phyloP scores from a whole-genome alignment of 1,140 invertebrate genomes.

The Arion vulgaris region DNA sequence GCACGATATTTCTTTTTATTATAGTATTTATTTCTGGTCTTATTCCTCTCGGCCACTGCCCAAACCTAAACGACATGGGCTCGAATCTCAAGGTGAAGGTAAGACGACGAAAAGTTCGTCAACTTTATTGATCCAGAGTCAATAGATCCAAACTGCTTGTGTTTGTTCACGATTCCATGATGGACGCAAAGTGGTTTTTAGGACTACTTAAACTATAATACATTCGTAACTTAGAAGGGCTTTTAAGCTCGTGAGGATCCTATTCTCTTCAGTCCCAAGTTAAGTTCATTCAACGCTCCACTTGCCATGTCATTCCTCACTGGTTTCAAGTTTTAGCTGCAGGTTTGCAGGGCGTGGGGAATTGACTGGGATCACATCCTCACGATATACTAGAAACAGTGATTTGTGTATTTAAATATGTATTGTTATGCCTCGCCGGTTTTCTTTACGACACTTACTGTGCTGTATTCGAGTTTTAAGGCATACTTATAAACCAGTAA shows the following conservation, averaged over 20 bases:
- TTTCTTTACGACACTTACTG: no score
- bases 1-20: neutral
- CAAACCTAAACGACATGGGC: neutral
- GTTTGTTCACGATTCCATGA: constrained; percentile 6
- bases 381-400: no score
- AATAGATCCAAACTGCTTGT: neutral
- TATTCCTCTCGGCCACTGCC: neutral
- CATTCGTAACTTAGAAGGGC: neutral
- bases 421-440: no score
- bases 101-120: neutral
- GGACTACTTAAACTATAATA: neutral
- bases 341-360: neutral
- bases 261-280: neutral
- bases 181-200: constrained; percentile 6
- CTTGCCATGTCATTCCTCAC: neutral
- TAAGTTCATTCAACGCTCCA: neutral
- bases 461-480: no score
- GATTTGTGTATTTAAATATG: no score
- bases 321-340: neutral
- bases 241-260: neutral
- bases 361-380: no score
- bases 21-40: constrained; percentile 6
- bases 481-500: no score
- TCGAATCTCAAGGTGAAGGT: neutral
- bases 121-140: neutral